Conservation (phyloP, 2,797 vertebrate genomes). For the Ptychadena robeensis region DNA sequence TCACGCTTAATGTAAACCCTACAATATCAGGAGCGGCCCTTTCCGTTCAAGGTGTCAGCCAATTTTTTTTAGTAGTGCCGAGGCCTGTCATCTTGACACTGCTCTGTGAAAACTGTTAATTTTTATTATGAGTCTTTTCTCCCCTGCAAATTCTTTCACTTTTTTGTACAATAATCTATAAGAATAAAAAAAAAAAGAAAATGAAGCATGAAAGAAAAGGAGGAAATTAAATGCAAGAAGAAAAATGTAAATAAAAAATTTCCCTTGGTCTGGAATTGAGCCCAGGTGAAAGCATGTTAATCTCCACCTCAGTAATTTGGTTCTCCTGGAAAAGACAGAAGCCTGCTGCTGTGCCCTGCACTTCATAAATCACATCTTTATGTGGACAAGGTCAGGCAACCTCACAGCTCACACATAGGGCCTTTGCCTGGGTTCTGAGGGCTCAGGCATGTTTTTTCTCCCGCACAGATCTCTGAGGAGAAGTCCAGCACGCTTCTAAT, state of each 20-base stretch:
- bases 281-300: conserved; percentile 95
- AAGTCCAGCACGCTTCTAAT: conserved; percentile 97
- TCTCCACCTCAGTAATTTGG: conserved; percentile 99
- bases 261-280: conserved; percentile 92
- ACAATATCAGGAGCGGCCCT: conserved; percentile 7
- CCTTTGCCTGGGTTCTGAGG: conserved; percentile 84
- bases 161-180: conserved; percentile 48
- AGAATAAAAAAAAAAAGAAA: conserved; percentile 50
- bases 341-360: conserved; percentile 97
- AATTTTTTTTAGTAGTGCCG: not conserved
- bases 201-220: conserved; percentile 61
- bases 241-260: conserved; percentile 93
- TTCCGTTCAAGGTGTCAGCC: conserved; percentile 11
- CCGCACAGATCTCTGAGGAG: conserved; percentile 90
- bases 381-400: conserved; percentile 98
- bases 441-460: conserved; percentile 93
- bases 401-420: conserved; percentile 89
- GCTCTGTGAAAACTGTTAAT: conserved; percentile 47
- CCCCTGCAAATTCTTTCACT: conserved; percentile 48
- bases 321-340: conserved; percentile 98
- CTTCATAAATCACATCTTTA: conserved; percentile 99
- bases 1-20: conserved; percentile 8
- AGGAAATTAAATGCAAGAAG: conserved; percentile 90
- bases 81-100: conserved; percentile 1
- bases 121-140: conserved; percentile 26